Evolutionary conservation across 1,140 invertebrate genomes (phyloP).

Genomic region (Ditylenchus dipsaci): DNA sequence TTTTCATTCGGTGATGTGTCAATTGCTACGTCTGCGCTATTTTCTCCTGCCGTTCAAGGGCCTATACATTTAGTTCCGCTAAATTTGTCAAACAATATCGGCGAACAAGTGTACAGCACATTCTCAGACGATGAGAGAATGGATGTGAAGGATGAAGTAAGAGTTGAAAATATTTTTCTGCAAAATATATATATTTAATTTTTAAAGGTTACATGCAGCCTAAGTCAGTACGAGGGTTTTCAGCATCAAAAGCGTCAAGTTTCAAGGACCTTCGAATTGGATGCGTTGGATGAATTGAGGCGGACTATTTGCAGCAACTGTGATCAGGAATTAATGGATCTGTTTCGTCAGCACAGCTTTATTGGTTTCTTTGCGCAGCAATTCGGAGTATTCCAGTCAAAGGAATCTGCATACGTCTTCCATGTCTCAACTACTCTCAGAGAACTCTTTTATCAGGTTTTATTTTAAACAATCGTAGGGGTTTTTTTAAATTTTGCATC

Average conservation of each 20-base stretch:
- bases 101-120: background rate
- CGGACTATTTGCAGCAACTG: conserved; percentile 21
- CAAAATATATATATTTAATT: background rate
- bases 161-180: too few relatives aligned
- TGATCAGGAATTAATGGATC: conserved; percentile 16
- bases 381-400: conserved; percentile 18
- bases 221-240: background rate
- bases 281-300: conserved; percentile 21
- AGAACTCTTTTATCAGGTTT: conserved; percentile 32
- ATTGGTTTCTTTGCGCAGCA: conserved; percentile 25
- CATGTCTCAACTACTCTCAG: conserved; percentile 10
- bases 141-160: too few relatives aligned
- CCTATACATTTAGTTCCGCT: conserved; percentile 12
- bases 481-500: background rate
- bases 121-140: too few relatives aligned
- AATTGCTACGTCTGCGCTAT: background rate
- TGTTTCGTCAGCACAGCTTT: conserved; percentile 25
- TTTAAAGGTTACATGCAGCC: background rate
- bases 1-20: too few relatives aligned
- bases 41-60: background rate
- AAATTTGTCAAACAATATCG: background rate
- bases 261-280: conserved; percentile 20
- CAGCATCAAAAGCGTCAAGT: background rate
- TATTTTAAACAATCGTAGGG: background rate
- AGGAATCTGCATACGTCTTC: conserved; percentile 10